Conservation (phyloP, 2,888 invertebrate genomes). For the Smittia sp. region DNA sequence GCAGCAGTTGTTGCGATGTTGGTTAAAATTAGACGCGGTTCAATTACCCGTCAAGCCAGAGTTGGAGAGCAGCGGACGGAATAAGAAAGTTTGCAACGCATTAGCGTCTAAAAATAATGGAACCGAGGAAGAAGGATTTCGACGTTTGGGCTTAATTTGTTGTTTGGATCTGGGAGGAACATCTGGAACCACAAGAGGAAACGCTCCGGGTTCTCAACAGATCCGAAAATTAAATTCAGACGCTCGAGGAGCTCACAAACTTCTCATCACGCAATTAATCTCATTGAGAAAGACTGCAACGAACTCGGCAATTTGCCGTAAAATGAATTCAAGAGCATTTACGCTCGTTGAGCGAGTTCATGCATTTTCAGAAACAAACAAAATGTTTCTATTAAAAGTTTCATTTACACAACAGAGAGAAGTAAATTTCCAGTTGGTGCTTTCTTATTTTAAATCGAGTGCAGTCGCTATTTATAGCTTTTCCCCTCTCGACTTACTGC, state of each 20-base stretch:
- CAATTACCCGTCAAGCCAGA: too few species aligned
- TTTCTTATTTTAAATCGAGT: neutral
- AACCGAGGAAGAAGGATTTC: neutral
- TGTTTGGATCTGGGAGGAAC: neutral
- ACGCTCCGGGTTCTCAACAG: too few species aligned
- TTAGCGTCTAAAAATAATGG: neutral
- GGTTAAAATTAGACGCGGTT: too few species aligned
- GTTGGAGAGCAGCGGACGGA: neutral
- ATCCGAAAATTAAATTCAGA: too few species aligned
- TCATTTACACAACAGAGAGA: neutral
- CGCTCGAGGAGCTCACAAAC: too few species aligned
- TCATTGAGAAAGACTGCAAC: too few species aligned
- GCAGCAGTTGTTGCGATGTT: too few species aligned
- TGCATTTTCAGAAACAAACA: neutral
- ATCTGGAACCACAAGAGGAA: neutral
- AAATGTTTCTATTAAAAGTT: neutral
- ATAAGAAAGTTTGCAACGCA: constrained; percentile 2
- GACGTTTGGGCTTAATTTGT: neutral
- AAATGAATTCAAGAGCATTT: constrained; percentile 8
- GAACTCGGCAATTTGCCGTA: neutral
- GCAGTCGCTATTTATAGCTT: neutral
- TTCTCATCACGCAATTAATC: too few species aligned
- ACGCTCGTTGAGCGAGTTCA: neutral
- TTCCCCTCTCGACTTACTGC: neutral
- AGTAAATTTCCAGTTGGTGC: constrained; percentile 6